phyloP scores from a whole-genome alignment of 2,888 invertebrate genomes.

The Oscheius sp. region DNA sequence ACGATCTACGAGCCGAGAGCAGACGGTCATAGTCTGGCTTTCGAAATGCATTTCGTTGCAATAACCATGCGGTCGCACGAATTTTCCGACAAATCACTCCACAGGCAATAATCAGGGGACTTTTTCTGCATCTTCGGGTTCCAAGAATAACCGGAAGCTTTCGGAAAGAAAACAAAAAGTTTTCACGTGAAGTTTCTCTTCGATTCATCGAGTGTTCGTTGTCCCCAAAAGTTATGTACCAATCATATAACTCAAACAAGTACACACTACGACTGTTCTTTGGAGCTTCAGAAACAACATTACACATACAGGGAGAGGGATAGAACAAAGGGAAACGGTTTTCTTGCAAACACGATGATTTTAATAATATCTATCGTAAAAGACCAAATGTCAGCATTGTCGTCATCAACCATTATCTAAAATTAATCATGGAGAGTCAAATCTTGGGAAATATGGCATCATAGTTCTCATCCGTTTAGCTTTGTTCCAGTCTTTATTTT shows the following conservation, averaged over 20 bases:
- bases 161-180: neutral
- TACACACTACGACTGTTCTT: neutral
- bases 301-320: neutral
- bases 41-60: constrained; percentile 17
- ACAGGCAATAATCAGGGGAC: too few species aligned
- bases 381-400: neutral
- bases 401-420: neutral
- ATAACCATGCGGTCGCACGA: neutral
- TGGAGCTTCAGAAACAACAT: neutral
- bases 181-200: neutral
- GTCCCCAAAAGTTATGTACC: neutral
- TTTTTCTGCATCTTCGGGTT: too few species aligned
- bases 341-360: neutral
- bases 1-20: constrained; percentile 3
- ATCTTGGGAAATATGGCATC: too few species aligned
- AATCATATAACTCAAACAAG: too few species aligned
- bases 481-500: neutral
- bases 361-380: too few species aligned
- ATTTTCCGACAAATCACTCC: too few species aligned
- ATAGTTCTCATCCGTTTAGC: too few species aligned
- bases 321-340: neutral
- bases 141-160: too few species aligned
- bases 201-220: neutral
- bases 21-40: constrained; percentile 18
- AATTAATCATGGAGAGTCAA: too few species aligned